Conservation (phyloP, 2,113 vertebrate species). For the Amphiprion percula region DNA sequence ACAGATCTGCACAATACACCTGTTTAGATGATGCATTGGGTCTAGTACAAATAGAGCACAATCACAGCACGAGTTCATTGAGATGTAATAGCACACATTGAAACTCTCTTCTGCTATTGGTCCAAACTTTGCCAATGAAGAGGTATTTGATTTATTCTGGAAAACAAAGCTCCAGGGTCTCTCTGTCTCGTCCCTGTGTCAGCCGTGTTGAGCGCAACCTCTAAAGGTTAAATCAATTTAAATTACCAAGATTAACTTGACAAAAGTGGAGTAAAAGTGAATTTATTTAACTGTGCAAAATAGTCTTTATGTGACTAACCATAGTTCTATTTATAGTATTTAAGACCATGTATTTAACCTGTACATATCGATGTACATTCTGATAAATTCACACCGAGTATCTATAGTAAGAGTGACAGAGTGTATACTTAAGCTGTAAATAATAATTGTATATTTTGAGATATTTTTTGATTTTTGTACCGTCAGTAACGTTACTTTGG, state of each 20-base stretch:
- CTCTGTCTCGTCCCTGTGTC: slow-evolving; percentile 56
- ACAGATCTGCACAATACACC: slow-evolving; percentile 12
- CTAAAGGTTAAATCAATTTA: slow-evolving; percentile 36
- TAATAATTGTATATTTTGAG: slow-evolving; percentile 88
- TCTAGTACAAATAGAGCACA: slow-evolving; percentile 34
- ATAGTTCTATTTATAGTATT: slow-evolving; percentile 87
- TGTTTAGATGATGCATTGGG: not conserved
- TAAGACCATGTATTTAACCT: slow-evolving; percentile 91
- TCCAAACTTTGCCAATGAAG: not conserved
- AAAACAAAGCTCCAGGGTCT: slow-evolving; percentile 75
- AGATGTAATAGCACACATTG: slow-evolving; percentile 11
- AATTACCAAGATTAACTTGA: slow-evolving; percentile 46
- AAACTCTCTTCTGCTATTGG: not conserved
- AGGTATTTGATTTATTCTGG: not conserved
- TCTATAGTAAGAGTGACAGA: slow-evolving; percentile 85
- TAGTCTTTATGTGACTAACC: slow-evolving; percentile 81
- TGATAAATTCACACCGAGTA: slow-evolving; percentile 88
- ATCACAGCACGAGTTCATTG: not conserved
- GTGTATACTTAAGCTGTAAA: slow-evolving; percentile 90
- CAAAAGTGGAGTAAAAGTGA: slow-evolving; percentile 61
- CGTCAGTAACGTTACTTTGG: slow-evolving; percentile 70
- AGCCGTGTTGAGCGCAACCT: slow-evolving; percentile 47
- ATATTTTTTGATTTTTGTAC: slow-evolving; percentile 87
- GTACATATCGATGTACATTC: slow-evolving; percentile 95
- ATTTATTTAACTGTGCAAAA: slow-evolving; percentile 75